These are phyloP conservation scores for Silurus glanis DNA, from an alignment of 2,113 vertebrate species.

Conservation along the genomic window DNA sequence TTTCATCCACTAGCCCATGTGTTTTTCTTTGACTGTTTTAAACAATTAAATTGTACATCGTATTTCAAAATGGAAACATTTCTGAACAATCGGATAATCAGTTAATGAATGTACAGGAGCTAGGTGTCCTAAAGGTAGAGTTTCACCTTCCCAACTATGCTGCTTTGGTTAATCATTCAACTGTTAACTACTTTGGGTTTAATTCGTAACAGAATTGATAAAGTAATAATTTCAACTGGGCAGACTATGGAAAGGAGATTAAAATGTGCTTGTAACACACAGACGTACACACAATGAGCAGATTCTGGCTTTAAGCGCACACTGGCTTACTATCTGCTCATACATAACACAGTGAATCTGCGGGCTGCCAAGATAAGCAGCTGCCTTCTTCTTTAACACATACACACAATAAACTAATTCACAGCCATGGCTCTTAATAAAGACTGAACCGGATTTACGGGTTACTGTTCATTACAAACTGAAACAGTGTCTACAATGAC, in stretches of 20 bases:
- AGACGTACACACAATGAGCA: constrained; percentile 4
- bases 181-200: background rate
- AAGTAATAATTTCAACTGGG: constrained; percentile 12
- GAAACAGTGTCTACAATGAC: constrained; percentile 18
- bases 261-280: too few species aligned
- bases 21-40: background rate
- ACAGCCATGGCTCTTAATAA: constrained; percentile 60
- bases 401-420: constrained; percentile 67
- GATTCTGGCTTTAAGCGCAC: constrained; percentile 31
- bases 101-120: background rate
- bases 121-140: background rate
- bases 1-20: background rate
- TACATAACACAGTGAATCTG: constrained; percentile 56
- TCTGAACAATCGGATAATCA: too few species aligned
- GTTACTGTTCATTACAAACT: constrained; percentile 44
- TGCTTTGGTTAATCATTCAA: constrained; percentile 24
- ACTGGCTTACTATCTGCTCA: constrained; percentile 50
- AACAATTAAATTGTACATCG: background rate
- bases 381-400: constrained; percentile 60
- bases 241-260: background rate
- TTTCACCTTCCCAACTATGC: background rate
- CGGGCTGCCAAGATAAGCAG: constrained; percentile 60
- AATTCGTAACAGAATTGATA: background rate
- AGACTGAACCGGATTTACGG: constrained; percentile 52
- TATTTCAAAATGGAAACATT: background rate